Conservation (phyloP, 2,888 invertebrate species). For the Biston stratarius region DNA sequence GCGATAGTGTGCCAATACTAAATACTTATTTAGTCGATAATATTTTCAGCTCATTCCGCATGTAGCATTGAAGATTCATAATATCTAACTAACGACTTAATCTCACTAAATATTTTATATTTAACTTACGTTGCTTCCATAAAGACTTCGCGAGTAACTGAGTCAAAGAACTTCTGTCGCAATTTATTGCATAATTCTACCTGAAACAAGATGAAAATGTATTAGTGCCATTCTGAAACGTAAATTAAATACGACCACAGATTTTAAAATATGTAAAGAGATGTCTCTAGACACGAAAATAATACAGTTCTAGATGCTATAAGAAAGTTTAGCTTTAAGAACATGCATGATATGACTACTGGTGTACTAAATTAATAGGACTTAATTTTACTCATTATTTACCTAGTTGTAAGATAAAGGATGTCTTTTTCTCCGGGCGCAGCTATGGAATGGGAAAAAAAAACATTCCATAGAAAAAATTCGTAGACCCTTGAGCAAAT, state of each 20-base stretch:
- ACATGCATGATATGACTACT: no score
- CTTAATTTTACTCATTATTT: no score
- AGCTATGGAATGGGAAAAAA: no score
- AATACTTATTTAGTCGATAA: conserved; percentile 40
- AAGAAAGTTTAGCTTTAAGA: no score
- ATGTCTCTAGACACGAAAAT: no score
- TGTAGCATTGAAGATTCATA: conserved; percentile 30
- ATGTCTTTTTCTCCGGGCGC: no score
- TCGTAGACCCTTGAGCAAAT: no score
- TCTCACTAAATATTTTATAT: conserved; percentile 55
- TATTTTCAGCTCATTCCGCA: conserved; percentile 35
- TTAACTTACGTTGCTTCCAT: conserved; percentile 79
- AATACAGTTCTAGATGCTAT: no score
- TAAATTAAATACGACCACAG: conserved; percentile 20
- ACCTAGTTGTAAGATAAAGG: no score
- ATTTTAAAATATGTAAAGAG: no score
- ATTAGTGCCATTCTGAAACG: conserved; percentile 71
- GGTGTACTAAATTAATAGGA: no score
- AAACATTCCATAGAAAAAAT: no score
- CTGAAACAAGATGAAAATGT: conserved; percentile 85
- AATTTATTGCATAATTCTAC: conserved; percentile 86
- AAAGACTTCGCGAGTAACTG: conserved; percentile 64
- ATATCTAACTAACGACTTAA: conserved; percentile 55
- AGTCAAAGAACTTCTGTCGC: conserved; percentile 79
- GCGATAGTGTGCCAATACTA: conserved; percentile 37